Conservation (phyloP, 2,797 vertebrate genomes). For the Tadarida brasiliensis region DNA sequence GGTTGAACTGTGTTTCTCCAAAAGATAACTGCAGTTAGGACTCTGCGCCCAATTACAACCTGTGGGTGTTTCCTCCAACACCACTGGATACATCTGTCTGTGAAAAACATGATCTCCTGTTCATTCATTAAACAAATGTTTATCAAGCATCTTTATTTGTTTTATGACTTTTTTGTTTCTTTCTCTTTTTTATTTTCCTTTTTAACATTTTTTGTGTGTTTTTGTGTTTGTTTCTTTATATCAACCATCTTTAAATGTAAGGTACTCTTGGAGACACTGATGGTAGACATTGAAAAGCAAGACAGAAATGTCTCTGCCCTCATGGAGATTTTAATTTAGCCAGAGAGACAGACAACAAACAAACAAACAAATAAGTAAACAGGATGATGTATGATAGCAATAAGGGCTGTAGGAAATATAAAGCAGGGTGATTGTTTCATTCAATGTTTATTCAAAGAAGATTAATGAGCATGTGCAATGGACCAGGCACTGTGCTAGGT, state of each 20-base stretch:
- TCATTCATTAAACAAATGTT: background rate
- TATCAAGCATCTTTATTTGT: background rate
- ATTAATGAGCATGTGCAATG: background rate
- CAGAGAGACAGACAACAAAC: background rate
- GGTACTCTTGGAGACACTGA: background rate
- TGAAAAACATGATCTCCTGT: background rate
- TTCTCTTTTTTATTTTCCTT: background rate
- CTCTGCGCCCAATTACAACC: background rate
- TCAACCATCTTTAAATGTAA: background rate
- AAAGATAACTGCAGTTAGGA: background rate
- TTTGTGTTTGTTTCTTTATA: background rate
- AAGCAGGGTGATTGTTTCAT: background rate
- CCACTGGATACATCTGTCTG: background rate
- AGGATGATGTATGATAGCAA: background rate
- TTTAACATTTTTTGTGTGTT: background rate
- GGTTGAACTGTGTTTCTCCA: background rate
- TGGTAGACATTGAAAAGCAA: background rate
- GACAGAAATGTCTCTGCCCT: background rate
- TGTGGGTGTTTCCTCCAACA: background rate
- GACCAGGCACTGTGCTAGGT: background rate
- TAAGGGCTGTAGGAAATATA: background rate
- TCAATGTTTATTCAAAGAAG: background rate
- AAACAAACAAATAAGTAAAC: background rate
- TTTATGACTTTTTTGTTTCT: background rate
- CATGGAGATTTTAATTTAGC: background rate